These are phyloP conservation scores for Hoplias malabaricus DNA, from an alignment of 2,113 vertebrate species.

Conservation along the genomic window DNA sequence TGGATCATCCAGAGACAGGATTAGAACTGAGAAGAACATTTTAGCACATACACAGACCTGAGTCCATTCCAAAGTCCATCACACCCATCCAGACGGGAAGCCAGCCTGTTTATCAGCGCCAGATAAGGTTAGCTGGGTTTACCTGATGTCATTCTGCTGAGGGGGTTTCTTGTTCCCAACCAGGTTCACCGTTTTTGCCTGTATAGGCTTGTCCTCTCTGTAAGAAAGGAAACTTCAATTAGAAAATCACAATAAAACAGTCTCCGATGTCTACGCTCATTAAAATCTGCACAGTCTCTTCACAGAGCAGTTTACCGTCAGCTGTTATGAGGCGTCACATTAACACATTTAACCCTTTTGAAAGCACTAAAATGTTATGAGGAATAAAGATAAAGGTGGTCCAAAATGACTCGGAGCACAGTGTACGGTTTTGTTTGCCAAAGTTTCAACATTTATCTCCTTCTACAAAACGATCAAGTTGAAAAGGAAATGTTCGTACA, in stretches of 20 bases:
- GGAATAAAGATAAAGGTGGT: too few species aligned
- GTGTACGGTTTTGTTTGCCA: too few species aligned
- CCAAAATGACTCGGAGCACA: too few species aligned
- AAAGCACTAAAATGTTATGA: too few species aligned
- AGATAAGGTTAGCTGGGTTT: slow-evolving; percentile 32
- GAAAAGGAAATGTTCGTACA: too few species aligned
- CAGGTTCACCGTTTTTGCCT: slow-evolving; percentile 77
- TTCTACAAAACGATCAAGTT: too few species aligned
- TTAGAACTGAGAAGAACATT: background rate
- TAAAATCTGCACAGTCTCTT: too few species aligned
- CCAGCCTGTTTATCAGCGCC: background rate
- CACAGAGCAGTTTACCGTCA: too few species aligned
- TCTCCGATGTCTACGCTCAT: too few species aligned
- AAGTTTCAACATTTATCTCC: too few species aligned
- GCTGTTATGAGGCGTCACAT: too few species aligned
- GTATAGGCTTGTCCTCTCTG: slow-evolving; percentile 78
- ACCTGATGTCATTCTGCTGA: slow-evolving; percentile 79
- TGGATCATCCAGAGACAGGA: background rate
- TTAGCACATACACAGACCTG: background rate
- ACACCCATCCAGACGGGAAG: background rate
- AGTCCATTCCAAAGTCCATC: background rate
- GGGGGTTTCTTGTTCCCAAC: slow-evolving; percentile 78
- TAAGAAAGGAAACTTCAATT: slow-evolving; percentile 53
- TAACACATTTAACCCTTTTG: too few species aligned
- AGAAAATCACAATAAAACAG: background rate